Base-by-base conservation (phyloP, 2,888 invertebrate species). In the Agelastica alni region DNA sequence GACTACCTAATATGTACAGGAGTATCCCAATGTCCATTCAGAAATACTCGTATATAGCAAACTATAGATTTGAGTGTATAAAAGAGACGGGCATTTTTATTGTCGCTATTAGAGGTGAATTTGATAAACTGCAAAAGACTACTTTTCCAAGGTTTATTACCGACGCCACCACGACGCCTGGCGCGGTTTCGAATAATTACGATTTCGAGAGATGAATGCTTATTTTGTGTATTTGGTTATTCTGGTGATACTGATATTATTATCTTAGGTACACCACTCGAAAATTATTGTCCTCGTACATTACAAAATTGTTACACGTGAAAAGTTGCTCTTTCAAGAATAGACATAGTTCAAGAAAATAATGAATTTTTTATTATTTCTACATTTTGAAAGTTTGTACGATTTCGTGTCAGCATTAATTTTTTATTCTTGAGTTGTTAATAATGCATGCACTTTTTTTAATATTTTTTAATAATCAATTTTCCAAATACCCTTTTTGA, bases 111-210 rank as follows among this genome's bases (percentile, higher is more conserved):
- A 58, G 43, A 64, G 66, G 68, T 65, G 59, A 63, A 57, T 67
- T 58, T 67, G 68, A 71, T 70, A 69, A 70, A 71, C 69, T 64
- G 68, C 65, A 61, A 59, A 59, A 63, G 65, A 63, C 65, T 61
- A 63, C 62, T 51, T 53, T 49, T 51, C 53, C 64, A 64, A 67
- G 67, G 68, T 70, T 70, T 69, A 70, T 67, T 65, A 64, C 68
- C 60, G 69, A 68, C 70, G 71, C 70, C 69, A 60, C 56, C 44
- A 51, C 62, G 70, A 65, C 70, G 70, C 64, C 63, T 60, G 16
- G 44, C 45, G 49, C 18, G 34, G 22, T 42, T 63, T 65, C 64
- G 60, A 60, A 63, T 65, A 64, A 68, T 68, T 68, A 60, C 63
- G 52, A 59, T 58, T 48, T 53, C 54, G 61, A 63, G 52, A 61